A percentile compares a stretch with the other conserved stretches of the same genome.
Evolutionary conservation across 2,888 invertebrate genomes (phyloP).

Genomic region (Eueremaeus valkanovi): DNA sequence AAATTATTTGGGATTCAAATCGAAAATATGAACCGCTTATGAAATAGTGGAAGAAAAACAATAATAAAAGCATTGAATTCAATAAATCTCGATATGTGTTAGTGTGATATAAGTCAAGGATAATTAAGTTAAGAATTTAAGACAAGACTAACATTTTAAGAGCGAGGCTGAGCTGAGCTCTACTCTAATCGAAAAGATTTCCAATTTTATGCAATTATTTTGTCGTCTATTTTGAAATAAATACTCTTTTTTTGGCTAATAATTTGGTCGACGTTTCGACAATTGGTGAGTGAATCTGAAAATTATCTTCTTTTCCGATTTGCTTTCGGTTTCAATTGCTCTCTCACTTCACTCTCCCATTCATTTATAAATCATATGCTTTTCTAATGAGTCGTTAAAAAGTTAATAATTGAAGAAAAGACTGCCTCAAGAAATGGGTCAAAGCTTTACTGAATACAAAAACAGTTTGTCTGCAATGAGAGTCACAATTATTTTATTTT

Average conservation of each 20-base stretch:
- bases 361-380: neutral
- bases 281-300: too few relatives aligned
- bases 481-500: neutral
- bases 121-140: neutral
- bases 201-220: too few relatives aligned
- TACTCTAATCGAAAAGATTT: too few relatives aligned
- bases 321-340: neutral
- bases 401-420: constrained; percentile 10
- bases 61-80: neutral
- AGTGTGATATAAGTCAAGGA: constrained; percentile 33
- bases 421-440: constrained; percentile 31
- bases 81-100: constrained; percentile 14
- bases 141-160: neutral
- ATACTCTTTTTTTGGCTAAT: too few relatives aligned
- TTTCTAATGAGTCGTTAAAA: constrained; percentile 1
- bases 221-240: too few relatives aligned
- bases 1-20: neutral
- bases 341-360: neutral
- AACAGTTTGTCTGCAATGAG: constrained; percentile 3
- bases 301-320: neutral
- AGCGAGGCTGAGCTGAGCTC: too few relatives aligned
- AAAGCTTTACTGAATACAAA: constrained; percentile 11
- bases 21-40: neutral
- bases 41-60: neutral
- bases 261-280: too few relatives aligned